Base-by-base conservation (phyloP, 2,113 vertebrate species). In the Triplophysa siluroides region DNA sequence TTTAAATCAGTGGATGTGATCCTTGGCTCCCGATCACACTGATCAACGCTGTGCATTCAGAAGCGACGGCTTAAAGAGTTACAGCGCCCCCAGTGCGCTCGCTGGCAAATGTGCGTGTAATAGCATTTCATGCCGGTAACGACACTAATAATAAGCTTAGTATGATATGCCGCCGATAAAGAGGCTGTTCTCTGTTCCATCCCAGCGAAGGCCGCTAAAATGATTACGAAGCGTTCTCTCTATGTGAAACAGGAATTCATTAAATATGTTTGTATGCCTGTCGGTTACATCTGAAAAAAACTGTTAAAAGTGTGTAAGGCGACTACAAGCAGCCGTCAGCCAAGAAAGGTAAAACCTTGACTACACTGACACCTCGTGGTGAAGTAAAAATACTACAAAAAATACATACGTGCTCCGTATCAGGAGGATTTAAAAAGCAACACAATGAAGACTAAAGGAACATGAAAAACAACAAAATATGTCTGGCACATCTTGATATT, bases 361-460 rank as follows among this genome's bases (percentile, higher is more conserved):
- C 81, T 84, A 47, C 29, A 87, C 87, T 92, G 91, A 89, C 92
- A 86, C 81, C 90, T 68, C 80, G 90, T 84, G 92, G 89, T 19
- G 6, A 43, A 16, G 3, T 0, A 8, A 45, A 54, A 24, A 8
- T 33, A 65, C 61, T 65, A 8, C 72, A 75, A 2, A 2, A 8
- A n/a, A 74, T 11, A 8, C 26, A 38, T 19, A 0, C 66, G 1
- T 4, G 18, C 65, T 24, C 1, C 21, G 2, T 6, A 6, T 70
- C 47, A 7, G 4, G 24, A 29, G 18, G 24, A 9, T 13, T 29
- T 3, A n/a, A 21, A 58, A 21, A 56, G 19, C 5, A n/a, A n/a
- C 14, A 56, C 7, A n/a, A n/a, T 2, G 5, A 56, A 56, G 18
- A 56, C n/a, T n/a, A n/a, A n/a, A 56, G 19, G 8, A 8, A 58